A percentile compares a stretch with the other conserved stretches of the same genome.
Conservation (phyloP, 2,113 vertebrate genomes). For the Lepisosteus osseus region DNA sequence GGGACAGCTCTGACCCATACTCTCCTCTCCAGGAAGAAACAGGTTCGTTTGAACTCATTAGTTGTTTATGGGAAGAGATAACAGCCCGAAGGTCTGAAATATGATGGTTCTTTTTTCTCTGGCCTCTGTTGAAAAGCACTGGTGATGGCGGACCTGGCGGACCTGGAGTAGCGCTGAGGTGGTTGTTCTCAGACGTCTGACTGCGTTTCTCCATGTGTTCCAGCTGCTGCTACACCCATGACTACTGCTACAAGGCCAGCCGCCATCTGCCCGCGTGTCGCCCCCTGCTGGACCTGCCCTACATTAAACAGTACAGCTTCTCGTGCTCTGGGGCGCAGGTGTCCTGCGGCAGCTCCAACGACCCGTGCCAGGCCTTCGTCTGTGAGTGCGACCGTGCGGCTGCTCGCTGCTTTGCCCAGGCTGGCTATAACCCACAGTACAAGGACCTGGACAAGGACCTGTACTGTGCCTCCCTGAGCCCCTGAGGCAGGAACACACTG, state of each 20-base stretch:
- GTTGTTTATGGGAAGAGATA: too few species aligned
- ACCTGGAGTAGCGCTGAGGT: too few species aligned
- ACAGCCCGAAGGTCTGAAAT: too few species aligned
- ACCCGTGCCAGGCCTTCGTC: conserved; percentile 63
- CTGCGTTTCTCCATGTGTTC: not conserved
- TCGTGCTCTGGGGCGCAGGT: conserved; percentile 56
- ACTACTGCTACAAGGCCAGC: conserved; percentile 64
- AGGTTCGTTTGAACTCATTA: too few species aligned
- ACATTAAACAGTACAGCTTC: conserved; percentile 60
- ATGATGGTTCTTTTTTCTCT: too few species aligned
- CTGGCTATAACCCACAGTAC: conserved; percentile 55
- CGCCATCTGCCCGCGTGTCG: conserved; percentile 43
- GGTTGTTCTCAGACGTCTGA: too few species aligned
- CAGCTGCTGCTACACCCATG: conserved; percentile 80
- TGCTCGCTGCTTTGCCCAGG: conserved; percentile 72
- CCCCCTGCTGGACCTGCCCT: conserved; percentile 63
- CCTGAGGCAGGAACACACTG: too few species aligned
- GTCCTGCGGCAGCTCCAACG: conserved; percentile 64
- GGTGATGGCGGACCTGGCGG: too few species aligned
- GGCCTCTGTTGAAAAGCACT: too few species aligned
- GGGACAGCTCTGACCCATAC: too few species aligned
- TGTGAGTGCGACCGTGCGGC: conserved; percentile 80
- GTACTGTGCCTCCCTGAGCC: conserved; percentile 34
- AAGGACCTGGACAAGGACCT: conserved; percentile 46
- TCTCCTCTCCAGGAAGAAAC: too few species aligned